Evolutionary conservation across 2,113 vertebrate species (phyloP).

Genomic region (Chamaea fasciata): DNA sequence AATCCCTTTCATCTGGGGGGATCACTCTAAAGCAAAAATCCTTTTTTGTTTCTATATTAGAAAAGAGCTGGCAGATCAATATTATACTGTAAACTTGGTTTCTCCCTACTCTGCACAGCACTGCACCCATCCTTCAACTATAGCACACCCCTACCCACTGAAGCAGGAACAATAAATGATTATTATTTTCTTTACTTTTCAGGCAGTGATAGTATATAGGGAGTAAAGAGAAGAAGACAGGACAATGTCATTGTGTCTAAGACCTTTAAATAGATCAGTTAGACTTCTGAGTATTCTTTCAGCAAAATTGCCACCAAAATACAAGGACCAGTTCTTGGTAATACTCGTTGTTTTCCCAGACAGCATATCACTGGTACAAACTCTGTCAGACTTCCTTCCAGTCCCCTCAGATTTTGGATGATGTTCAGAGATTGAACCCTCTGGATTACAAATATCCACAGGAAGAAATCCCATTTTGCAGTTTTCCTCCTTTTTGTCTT

Average conservation of each 20-base stretch:
- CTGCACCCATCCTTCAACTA: background rate
- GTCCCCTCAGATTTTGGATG: background rate
- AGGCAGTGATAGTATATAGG: background rate
- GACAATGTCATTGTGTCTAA: background rate
- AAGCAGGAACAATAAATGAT: background rate
- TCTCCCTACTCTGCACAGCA: background rate
- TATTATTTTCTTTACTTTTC: background rate
- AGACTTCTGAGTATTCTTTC: background rate
- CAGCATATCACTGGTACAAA: background rate
- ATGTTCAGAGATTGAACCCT: background rate
- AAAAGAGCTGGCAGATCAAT: background rate
- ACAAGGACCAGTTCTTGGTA: background rate
- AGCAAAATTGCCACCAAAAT: background rate
- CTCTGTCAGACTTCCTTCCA: background rate
- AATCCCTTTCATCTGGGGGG: background rate
- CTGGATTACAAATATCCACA: background rate
- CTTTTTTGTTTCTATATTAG: background rate
- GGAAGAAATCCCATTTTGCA: background rate
- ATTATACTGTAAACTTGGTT: background rate
- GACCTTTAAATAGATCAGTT: background rate
- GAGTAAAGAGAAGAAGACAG: background rate
- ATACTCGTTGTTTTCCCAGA: background rate
- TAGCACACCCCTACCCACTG: background rate
- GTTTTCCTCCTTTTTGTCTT: background rate
- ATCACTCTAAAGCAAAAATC: background rate